Conservation (phyloP, 1,140 invertebrate genomes). For the Diorhabda sublineata region DNA sequence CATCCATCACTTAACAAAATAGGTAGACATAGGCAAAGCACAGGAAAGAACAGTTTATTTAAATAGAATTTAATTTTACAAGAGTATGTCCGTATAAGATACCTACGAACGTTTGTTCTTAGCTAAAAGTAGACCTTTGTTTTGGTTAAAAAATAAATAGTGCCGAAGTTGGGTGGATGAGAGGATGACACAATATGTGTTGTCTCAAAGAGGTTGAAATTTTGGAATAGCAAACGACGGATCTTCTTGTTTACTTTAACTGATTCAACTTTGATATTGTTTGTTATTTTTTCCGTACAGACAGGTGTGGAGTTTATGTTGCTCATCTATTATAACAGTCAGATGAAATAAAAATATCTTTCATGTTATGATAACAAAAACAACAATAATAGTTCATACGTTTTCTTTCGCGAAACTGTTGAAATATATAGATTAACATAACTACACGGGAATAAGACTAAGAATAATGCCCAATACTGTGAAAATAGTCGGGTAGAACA, state of each 20-base stretch:
- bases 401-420: no score
- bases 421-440: not conserved
- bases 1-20: constrained; percentile 6
- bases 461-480: not conserved
- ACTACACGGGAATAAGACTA: not conserved
- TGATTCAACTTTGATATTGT: constrained; percentile 15
- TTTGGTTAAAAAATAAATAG: constrained; percentile 23
- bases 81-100: constrained; percentile 13
- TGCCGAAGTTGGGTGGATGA: constrained; percentile 11
- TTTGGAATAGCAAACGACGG: constrained; percentile 17
- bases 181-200: constrained; percentile 13
- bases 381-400: no score
- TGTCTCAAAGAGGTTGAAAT: constrained; percentile 12
- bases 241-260: constrained; percentile 18
- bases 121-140: constrained; percentile 22
- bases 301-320: constrained; percentile 1
- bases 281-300: constrained; percentile 4
- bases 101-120: constrained; percentile 20
- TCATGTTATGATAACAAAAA: no score
- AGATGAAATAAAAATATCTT: no score
- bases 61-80: constrained; percentile 14
- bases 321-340: not conserved
- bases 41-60: constrained; percentile 22
- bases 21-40: constrained; percentile 7
- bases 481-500: not conserved